These are phyloP conservation scores for Ligdia adustata DNA, from an alignment of 2,888 invertebrate species.

Conservation along the genomic window DNA sequence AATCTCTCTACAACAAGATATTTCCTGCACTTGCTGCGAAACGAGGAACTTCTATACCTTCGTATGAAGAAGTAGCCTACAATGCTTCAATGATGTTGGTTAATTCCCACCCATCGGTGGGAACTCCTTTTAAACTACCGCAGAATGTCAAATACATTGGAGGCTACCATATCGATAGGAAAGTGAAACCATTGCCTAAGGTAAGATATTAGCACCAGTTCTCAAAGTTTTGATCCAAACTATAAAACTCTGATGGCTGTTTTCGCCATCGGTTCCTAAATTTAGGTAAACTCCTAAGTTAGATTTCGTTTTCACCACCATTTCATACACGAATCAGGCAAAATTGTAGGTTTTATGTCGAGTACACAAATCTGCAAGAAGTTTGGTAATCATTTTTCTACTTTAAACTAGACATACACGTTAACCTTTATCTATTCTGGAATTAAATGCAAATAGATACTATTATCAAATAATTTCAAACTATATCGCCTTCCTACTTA, in stretches of 20 bases:
- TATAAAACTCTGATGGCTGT: background rate
- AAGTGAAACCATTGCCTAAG: conserved; percentile 56
- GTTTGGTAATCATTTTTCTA: too few species aligned
- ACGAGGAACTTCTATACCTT: conserved; percentile 51
- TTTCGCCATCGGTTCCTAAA: too few species aligned
- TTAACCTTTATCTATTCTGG: too few species aligned
- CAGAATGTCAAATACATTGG: conserved; percentile 60
- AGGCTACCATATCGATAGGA: conserved; percentile 61
- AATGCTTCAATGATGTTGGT: conserved; percentile 52
- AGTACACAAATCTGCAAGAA: too few species aligned
- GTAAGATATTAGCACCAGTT: conserved; percentile 40
- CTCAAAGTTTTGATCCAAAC: background rate
- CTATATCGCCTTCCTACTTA: too few species aligned
- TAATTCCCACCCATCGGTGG: conserved; percentile 58
- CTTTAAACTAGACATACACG: too few species aligned
- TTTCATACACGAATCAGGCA: too few species aligned
- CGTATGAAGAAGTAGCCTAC: conserved; percentile 53
- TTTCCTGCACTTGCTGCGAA: conserved; percentile 50
- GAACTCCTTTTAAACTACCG: conserved; percentile 50
- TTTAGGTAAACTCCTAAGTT: too few species aligned
- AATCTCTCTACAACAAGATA: conserved; percentile 43
- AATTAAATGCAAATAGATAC: too few species aligned
- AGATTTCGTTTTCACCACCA: background rate
- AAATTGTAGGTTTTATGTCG: too few species aligned
- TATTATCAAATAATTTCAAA: too few species aligned